Base-by-base conservation (phyloP, 2,113 vertebrate genomes). In the Sciurus niger region DNA sequence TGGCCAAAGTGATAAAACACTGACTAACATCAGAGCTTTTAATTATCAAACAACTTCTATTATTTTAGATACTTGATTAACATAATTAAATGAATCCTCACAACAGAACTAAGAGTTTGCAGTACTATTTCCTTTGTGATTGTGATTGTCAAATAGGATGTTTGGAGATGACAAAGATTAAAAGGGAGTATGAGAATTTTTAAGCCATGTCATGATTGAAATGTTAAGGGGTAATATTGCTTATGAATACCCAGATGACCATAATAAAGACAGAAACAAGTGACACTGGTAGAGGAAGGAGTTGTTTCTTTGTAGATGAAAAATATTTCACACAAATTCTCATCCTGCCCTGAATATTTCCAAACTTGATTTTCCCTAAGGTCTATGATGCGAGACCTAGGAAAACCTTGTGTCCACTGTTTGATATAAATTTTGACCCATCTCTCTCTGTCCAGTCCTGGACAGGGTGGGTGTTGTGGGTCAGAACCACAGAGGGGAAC, bases 381-480 rank as follows among this genome's bases (percentile, higher is more conserved):
- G 13, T 40, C 40, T 91, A n/a, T 58, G 48, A 67, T 28, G 6
- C 10, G 14, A 65, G 24, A 43, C 4, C 4, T 20, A 13, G 72
- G 34, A 53, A 40, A 68, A 1, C 17, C 40, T 22, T 9, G 1
- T 3, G 7, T 32, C 40, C 53, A 46, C n/a, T 14, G 10, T 11
- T 22, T 28, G 4, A 16, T 4, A 9, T 70, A 18, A 25, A 13
- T 65, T 92, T 51, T 53, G 24, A 68, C 25, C 72, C 3, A 0
- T 0, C 28, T 13, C 12, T 93, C 43, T 72, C 16, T 17, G 18
- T 28, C 32, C 60, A 46, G 28, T 0, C 0, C 34, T 25, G 55
- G 30, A 22, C 32, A 63, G n/a, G 5, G 9, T 11, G 2, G 3
- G 2, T 28, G 2, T 1, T 51, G 24, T n/a, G 63, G 79, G 7